phyloP scores from a whole-genome alignment of 1,140 invertebrate genomes.

The Drosophila persimilis region DNA sequence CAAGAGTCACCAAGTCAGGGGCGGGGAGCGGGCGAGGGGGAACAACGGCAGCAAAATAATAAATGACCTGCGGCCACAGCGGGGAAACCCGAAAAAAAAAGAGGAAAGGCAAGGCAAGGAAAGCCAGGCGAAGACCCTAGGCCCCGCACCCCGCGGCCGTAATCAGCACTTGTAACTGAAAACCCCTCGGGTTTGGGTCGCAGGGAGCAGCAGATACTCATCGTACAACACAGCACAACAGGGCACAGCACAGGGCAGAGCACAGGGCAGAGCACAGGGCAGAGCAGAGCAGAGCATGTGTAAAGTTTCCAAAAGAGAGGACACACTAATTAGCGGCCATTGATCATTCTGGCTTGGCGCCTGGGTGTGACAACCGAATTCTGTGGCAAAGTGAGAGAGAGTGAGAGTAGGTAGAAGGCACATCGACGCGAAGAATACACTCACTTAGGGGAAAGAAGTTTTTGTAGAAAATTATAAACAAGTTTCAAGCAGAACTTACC shows the following conservation, averaged over 20 bases:
- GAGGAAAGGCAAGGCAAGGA: constrained; percentile 3
- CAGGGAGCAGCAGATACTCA: constrained; percentile 3
- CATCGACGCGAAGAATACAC: constrained; percentile 22
- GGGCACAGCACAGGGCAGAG: neutral
- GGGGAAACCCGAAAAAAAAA: constrained; percentile 47
- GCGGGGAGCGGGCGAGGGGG: too few relatives aligned
- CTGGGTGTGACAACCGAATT: constrained; percentile 59
- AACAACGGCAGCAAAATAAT: constrained; percentile 55
- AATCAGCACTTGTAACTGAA: constrained; percentile 71
- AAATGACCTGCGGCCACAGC: constrained; percentile 69
- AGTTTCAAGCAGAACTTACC: too few relatives aligned
- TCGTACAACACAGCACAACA: too few relatives aligned
- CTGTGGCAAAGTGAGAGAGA: constrained; percentile 8
- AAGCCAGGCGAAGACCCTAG: neutral
- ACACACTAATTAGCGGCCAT: constrained; percentile 78
- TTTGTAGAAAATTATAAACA: too few relatives aligned
- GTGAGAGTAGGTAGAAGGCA: neutral
- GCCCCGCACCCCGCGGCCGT: constrained; percentile 10
- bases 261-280: neutral
- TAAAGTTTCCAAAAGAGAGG: constrained; percentile 72
- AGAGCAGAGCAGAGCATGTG: constrained; percentile 54
- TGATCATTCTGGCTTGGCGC: constrained; percentile 71
- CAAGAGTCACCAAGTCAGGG: constrained; percentile 34
- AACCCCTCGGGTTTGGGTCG: constrained; percentile 27
- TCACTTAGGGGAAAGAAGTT: neutral